Evolutionary conservation across 2,797 vertebrate species (phyloP), one percentile per base, ranked within the genome.

Genomic region (Crax fasciolata): DNA sequence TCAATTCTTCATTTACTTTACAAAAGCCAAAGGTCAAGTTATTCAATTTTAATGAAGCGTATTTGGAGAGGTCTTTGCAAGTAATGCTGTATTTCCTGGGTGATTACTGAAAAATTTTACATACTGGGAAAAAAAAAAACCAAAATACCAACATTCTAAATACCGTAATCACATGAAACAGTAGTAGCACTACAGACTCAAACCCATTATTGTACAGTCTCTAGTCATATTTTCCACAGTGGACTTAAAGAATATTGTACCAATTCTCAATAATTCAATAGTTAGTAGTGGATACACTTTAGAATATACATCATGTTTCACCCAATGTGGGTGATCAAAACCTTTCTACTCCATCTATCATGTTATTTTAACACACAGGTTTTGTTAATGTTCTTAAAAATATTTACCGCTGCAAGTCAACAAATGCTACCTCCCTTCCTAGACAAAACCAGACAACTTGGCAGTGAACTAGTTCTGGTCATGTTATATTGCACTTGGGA

Each of bases 281-380:
- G 92, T 94, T 92, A 95, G 94, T 51, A 93, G 70, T 72, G 79
- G 75, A 74, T 48, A 95, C 77, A 41, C 70, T 87, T 93, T 13
- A 96, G 93, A 93, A 95, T 49, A 81, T 49, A 83, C 48, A 91
- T 67, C 35, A 63, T 41, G 63, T 73, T 87, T 95, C 94, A 95
- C 97, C 97, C 98, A 97, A 97, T 97, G 96, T 98, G 98, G 97
- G 97, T 14, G 80, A 97, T 92, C 70, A 81, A 32, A 78, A 92
- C 41, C 78, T 81, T 95, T 43, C 83, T 54, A 30, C 14, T 57
- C 67, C 54, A 57, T 66, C 52, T 52, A 87, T 57, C 86, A 71
- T 80, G 61, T 93, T 67, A 68, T 16, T 44, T 67, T 88, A 79
- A 93, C 63, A 90, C 18, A 27, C 35, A 72, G 43, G 15, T 52